Conservation (phyloP, 2,113 vertebrate genomes). For the Tinamus guttatus region DNA sequence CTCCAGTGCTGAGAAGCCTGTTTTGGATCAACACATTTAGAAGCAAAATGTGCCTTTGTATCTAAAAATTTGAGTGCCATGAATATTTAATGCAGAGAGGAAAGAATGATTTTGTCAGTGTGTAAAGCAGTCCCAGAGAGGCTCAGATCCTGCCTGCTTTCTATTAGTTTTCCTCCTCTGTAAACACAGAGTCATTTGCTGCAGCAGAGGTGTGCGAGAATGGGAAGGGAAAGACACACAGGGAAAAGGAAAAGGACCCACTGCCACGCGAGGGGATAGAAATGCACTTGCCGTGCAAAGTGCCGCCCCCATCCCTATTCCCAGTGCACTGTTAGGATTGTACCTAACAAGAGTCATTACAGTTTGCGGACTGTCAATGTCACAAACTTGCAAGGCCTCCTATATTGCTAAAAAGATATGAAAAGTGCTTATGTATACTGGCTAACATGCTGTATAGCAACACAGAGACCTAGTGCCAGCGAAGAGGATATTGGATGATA, state of each 20-base stretch:
- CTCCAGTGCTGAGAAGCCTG: conserved; percentile 49
- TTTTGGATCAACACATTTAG: conserved; percentile 77
- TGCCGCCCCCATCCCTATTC: background rate
- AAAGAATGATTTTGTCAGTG: conserved; percentile 81
- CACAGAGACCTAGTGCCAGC: background rate
- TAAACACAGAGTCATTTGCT: conserved; percentile 80
- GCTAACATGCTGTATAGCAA: background rate
- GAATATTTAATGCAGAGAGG: conserved; percentile 80
- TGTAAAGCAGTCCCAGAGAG: conserved; percentile 77
- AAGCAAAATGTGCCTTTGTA: conserved; percentile 83
- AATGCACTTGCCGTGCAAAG: background rate
- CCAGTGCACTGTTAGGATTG: background rate
- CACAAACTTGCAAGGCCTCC: background rate
- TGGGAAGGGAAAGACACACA: background rate
- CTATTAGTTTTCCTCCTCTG: conserved; percentile 78
- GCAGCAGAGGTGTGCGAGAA: conserved; percentile 51
- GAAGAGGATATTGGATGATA: accelerated
- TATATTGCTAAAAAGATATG: accelerated
- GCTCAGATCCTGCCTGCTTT: conserved; percentile 77
- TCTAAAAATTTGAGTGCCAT: conserved; percentile 77
- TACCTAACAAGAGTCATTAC: background rate
- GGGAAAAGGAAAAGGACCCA: background rate
- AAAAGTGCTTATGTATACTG: background rate
- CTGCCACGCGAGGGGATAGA: background rate
- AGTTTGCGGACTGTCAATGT: background rate